Evolutionary conservation across 2,888 invertebrate species (phyloP).

Genomic region (Vannuccia rotundouncinata): DNA sequence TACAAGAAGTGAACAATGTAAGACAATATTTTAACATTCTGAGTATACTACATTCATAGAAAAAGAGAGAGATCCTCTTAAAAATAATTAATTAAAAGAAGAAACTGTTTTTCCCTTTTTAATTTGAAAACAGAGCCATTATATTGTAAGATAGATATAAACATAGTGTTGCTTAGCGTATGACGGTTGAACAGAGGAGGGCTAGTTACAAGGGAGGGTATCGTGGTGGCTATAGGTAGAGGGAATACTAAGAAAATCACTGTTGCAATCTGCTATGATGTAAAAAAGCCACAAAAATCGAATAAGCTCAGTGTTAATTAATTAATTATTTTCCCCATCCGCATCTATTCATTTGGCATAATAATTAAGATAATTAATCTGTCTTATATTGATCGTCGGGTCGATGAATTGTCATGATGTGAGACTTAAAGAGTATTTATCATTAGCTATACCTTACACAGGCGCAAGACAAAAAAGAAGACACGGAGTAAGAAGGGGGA

Average conservation of each 20-base stretch:
- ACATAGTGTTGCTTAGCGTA: neutral
- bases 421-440: neutral
- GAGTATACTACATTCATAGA: too few species aligned
- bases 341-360: slow-evolving; percentile 23
- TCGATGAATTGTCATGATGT: neutral
- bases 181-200: neutral
- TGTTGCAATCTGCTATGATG: slow-evolving; percentile 15
- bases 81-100: neutral
- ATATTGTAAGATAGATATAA: neutral
- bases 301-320: slow-evolving; percentile 20
- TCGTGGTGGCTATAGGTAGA: too few species aligned
- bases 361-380: slow-evolving; percentile 23
- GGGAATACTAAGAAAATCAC: neutral
- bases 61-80: neutral
- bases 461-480: neutral
- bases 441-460: neutral
- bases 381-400: slow-evolving; percentile 9
- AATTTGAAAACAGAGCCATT: neutral
- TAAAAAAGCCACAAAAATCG: slow-evolving; percentile 24
- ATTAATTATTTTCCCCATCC: slow-evolving; percentile 17
- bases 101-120: neutral
- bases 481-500: neutral
- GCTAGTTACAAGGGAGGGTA: too few species aligned
- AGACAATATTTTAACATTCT: neutral
- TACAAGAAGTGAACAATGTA: neutral